phyloP scores from a whole-genome alignment of 2,113 vertebrate species.

The Eolophus roseicapilla region DNA sequence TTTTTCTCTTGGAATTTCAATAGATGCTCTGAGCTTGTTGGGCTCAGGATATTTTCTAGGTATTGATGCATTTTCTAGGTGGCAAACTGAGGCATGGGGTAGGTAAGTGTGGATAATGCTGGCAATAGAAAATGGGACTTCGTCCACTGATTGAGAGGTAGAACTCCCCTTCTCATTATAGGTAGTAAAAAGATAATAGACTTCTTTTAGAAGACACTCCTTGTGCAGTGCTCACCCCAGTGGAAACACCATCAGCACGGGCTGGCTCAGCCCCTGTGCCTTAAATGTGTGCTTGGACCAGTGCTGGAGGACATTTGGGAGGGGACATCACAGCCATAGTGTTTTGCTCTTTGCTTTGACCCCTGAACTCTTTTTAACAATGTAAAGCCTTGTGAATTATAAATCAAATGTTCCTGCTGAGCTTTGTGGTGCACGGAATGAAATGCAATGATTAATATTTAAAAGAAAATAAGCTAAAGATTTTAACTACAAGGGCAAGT shows the following conservation, averaged over 20 bases:
- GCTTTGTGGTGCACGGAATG: conserved; percentile 53
- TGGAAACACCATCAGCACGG: neutral
- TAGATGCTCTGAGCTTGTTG: neutral
- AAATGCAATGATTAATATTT: conserved; percentile 69
- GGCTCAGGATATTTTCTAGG: neutral
- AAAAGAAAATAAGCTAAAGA: conserved; percentile 62
- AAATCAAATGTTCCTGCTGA: conserved; percentile 21
- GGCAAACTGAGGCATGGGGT: neutral
- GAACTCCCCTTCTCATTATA: neutral
- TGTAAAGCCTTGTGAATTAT: conserved; percentile 39
- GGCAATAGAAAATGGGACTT: neutral
- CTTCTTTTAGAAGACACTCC: neutral
- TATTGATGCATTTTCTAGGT: neutral
- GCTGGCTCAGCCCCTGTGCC: neutral
- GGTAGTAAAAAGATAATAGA: neutral
- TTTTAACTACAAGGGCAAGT: conserved; percentile 34
- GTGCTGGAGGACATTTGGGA: neutral
- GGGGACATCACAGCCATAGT: neutral
- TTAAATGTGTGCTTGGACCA: neutral
- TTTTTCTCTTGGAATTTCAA: neutral
- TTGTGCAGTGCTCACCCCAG: neutral
- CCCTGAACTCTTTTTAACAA: conserved; percentile 15
- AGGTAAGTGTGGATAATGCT: neutral
- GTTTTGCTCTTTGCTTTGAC: neutral
- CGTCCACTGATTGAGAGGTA: neutral